phyloP scores from a whole-genome alignment of 2,113 vertebrate species.

The Poecile atricapillus region DNA sequence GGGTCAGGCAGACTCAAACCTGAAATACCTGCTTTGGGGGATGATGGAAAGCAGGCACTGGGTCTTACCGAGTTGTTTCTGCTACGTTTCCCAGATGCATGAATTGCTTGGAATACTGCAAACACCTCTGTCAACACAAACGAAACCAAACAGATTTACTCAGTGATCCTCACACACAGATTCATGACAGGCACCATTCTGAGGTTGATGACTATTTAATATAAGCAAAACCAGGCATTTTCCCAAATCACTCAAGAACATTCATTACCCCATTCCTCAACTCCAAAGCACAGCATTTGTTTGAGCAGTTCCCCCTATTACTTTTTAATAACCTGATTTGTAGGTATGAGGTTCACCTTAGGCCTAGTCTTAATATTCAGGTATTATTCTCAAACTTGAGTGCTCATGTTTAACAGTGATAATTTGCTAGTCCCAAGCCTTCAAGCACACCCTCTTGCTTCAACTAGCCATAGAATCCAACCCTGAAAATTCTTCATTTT shows the following conservation, averaged over 20 bases:
- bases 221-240: not conserved
- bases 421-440: not conserved
- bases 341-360: not conserved
- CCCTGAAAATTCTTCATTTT: not conserved
- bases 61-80: constrained; percentile 87
- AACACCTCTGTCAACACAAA: constrained; percentile 82
- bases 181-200: not conserved
- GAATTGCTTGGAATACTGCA: constrained; percentile 92
- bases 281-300: not conserved
- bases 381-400: not conserved
- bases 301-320: not conserved
- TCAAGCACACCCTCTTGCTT: not conserved
- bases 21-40: not conserved
- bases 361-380: not conserved
- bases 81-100: constrained; percentile 90
- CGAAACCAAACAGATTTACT: not conserved
- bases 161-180: not conserved
- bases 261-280: not conserved
- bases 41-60: not conserved
- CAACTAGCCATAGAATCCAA: not conserved
- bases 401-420: not conserved
- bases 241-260: not conserved
- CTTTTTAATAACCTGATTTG: not conserved
- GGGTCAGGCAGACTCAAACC: not conserved
- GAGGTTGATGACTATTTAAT: not conserved